Base-by-base conservation (phyloP, 2,888 invertebrate genomes). In the Dendrolimus pini region DNA sequence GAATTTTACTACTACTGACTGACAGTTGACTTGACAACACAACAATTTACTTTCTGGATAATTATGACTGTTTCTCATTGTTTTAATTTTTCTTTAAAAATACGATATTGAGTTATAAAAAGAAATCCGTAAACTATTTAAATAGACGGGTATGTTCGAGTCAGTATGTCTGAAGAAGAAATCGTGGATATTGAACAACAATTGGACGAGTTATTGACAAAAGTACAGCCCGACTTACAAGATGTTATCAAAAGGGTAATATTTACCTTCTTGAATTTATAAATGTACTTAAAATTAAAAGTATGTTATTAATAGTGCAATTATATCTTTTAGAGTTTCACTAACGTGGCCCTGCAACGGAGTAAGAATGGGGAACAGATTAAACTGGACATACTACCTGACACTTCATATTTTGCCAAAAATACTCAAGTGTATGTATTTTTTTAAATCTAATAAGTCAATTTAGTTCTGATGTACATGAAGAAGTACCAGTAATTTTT, bases 201-300 rank as follows among this genome's bases (percentile, higher is more conserved):
- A 68, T 82, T 93, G 63, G 84, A 85, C 61, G 78, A 90, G 58
- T 81, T 91, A 59, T 69, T 93, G 61, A 82, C 86, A 13, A 84
- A 85, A 71, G 87, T 92, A 41, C 91, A 92, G 64, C 92, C 92
- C 2, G 86, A 91, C 70, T 83, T 93, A 60, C 92, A 92, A 78
- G 92, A 92, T 72, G 91, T 92, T 83, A 87, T 93, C 70, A 92
- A 91, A 80, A 83, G 93, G 81, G 93, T 93, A 83, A 89, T 83
- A 83, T 78, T 69, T 63, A 60, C 62, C 55, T 56, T 56, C 55
- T 56, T 13, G n/a, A 41, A 54, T 10, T 54, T 10, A 10, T 12
- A 30, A 54, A 54, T 30, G 41, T 54, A 30, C 30, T 18, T 30
- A 30, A 30, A 54, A 54, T 41, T 18, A 10, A 41, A 10, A 10